Evolutionary conservation across 2,797 vertebrate species (phyloP), one percentile per base, ranked within the genome.

Genomic region (Myotis daubentonii): DNA sequence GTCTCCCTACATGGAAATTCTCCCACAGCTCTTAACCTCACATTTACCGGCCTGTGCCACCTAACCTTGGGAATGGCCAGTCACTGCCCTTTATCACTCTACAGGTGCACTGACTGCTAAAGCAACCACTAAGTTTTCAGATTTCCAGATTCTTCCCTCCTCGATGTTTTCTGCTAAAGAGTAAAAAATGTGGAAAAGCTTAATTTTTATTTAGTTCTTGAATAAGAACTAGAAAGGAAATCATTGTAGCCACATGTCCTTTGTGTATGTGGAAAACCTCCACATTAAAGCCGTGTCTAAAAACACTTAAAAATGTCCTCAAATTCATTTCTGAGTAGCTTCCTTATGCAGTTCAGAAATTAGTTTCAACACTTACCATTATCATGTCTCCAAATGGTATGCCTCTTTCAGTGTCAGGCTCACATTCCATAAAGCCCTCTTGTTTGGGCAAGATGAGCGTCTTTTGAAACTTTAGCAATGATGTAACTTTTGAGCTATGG

Each of bases 381-480:
- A 53, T 28, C 38, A 10, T 36, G 36, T 75, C 89, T 95, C 41
- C 44, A 75, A 51, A 33, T 3, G 8, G 11, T 28, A 33, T 28
- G 33, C 33, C 76, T 79, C 38, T 47, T 85, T 23, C 22, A 55
- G n/a, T 15, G 38, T 38, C n/a, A 78, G 60, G 7, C 25, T 78
- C 51, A 68, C 22, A 57, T 38, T 62, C 51, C 65, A 0, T 11
- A 23, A 38, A 88, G 28, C 12, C 44, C 12, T 53, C 66, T 76
- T 78, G 11, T 53, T 89, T 47, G 30, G 75, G 38, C 49, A 89
- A 87, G 44, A 19, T 49, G 65, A n/a, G 12, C 9, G 0, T 81
- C 53, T 89, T 93, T 68, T 78, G 74, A 75, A 71, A 9, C 85
- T 60, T 88, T 60, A 85, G 53, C 88, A 74, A 9, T 86, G 36